These are phyloP conservation scores for Erethizon dorsatum DNA, from an alignment of 2,797 vertebrate genomes.

Conservation along the genomic window DNA sequence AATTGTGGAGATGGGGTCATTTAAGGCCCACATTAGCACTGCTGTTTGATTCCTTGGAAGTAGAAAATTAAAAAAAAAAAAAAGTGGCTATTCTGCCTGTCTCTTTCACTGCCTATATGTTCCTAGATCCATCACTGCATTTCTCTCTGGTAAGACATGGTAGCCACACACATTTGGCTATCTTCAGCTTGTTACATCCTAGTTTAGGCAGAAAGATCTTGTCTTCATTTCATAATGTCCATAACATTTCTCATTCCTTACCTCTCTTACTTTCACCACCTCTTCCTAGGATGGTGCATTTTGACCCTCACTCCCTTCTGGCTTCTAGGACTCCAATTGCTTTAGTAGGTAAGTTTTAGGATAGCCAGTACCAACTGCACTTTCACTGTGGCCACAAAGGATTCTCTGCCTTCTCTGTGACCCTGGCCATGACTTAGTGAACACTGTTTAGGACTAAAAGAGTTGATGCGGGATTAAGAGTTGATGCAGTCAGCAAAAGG, in stretches of 20 bases:
- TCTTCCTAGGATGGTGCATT: neutral
- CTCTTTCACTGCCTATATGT: neutral
- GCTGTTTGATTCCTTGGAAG: neutral
- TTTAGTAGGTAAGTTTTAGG: conserved; percentile 84
- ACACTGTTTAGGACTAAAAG: conserved; percentile 43
- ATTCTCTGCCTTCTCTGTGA: conserved; percentile 72
- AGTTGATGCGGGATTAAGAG: conserved; percentile 69
- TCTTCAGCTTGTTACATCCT: conserved; percentile 47
- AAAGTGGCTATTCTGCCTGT: neutral
- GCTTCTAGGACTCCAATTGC: conserved; percentile 46
- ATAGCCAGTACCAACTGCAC: conserved; percentile 78
- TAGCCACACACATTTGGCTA: conserved; percentile 38
- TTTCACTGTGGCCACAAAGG: conserved; percentile 82
- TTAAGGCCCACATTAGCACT: neutral
- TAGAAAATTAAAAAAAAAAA: neutral
- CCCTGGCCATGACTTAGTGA: conserved; percentile 74
- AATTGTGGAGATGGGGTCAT: neutral
- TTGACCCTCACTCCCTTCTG: conserved; percentile 19
- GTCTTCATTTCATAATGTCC: neutral
- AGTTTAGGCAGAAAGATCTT: conserved; percentile 51
- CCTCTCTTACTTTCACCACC: neutral
- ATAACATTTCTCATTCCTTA: conserved; percentile 23
- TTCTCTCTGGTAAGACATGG: neutral
- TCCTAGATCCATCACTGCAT: conserved; percentile 31
- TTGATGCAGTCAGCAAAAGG: conserved; percentile 75